Evolutionary conservation across 2,113 vertebrate species (phyloP), one percentile per base, ranked within the genome.

Genomic region (Gobius niger): DNA sequence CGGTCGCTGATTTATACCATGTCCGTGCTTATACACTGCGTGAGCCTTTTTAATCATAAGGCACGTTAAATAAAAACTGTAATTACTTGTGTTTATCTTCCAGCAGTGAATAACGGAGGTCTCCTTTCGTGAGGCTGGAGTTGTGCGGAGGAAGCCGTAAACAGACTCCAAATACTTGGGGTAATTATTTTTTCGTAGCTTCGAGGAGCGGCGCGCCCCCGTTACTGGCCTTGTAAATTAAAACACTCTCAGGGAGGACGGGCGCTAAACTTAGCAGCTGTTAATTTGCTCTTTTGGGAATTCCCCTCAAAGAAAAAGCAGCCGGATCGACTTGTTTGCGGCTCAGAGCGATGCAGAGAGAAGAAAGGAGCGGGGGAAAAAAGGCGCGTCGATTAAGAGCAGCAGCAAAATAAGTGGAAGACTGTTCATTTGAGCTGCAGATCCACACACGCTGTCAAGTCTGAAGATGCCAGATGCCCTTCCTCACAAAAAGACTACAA

Each of bases 101-200:
- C 24, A 34, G 24, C 24, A 34, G 24, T 50, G 13, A 46, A 7
- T 9, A 9, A 50, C 6, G 47, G 12, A 15, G 47, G 12, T 15
- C 13, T 50, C 47, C 47, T 14, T 50, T 50, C 13, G 11, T 14
- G 10, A 19, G n/a, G 2, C 12, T 16, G 9, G 16, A 16, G 34
- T 13, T 13, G 54, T 1, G 51, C 41, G 47, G 6, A 40, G 3
- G 3, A 56, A 69, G 13, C 11, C 41, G 11, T 65, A 46, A 57
- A 47, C 49, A 52, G 74, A 63, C 63, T 12, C 8, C 60, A 56
- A 7, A 59, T 41, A 44, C 68, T 65, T 7, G 40, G 72, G 60
- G 40, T 57, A 72, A 63, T 82, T 75, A 14, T 44, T 47, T 63
- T 64, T 34, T 63, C 47, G 41, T 47, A 51, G 60, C 44, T 77